phyloP scores from a whole-genome alignment of 1,140 invertebrate genomes.

The Listronotus bonariensis region DNA sequence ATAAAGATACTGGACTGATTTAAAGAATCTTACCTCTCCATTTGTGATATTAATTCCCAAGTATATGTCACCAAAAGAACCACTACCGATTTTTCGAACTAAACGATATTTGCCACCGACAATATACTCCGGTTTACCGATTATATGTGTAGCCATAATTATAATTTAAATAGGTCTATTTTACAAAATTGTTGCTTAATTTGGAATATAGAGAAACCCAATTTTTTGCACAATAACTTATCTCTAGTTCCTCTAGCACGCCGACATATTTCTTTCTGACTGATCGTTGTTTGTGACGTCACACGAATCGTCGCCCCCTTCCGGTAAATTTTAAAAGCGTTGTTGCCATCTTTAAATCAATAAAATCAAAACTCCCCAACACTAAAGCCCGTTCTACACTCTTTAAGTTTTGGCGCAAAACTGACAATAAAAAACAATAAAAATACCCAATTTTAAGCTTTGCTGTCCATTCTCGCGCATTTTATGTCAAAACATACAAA shows the following conservation, averaged over 20 bases:
- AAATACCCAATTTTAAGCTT: too few relatives aligned
- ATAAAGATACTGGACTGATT: background rate
- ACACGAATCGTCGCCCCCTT: constrained; percentile 15
- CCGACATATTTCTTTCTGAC: constrained; percentile 55
- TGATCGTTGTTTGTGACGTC: constrained; percentile 54
- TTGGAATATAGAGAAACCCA: constrained; percentile 45
- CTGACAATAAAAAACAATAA: too few relatives aligned
- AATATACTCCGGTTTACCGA: constrained; percentile 58
- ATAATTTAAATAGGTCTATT: constrained; percentile 44
- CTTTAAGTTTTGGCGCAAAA: too few relatives aligned
- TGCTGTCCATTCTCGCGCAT: too few relatives aligned
- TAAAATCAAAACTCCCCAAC: too few relatives aligned
- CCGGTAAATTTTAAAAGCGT: background rate
- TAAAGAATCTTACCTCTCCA: constrained; percentile 71
- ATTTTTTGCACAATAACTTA: constrained; percentile 51
- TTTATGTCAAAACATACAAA: too few relatives aligned
- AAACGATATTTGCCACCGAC: constrained; percentile 93
- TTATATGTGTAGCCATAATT: constrained; percentile 47
- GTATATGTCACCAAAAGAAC: constrained; percentile 99
- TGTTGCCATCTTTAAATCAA: too few relatives aligned
- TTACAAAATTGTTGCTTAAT: constrained; percentile 43
- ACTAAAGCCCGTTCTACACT: too few relatives aligned
- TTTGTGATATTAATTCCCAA: constrained; percentile 94
- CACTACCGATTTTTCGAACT: constrained; percentile 96
- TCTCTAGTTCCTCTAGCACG: constrained; percentile 54